A percentile compares a stretch with the other conserved stretches of the same genome.
phyloP scores from a whole-genome alignment of 2,797 vertebrate species.

The Anguilla obscura region DNA sequence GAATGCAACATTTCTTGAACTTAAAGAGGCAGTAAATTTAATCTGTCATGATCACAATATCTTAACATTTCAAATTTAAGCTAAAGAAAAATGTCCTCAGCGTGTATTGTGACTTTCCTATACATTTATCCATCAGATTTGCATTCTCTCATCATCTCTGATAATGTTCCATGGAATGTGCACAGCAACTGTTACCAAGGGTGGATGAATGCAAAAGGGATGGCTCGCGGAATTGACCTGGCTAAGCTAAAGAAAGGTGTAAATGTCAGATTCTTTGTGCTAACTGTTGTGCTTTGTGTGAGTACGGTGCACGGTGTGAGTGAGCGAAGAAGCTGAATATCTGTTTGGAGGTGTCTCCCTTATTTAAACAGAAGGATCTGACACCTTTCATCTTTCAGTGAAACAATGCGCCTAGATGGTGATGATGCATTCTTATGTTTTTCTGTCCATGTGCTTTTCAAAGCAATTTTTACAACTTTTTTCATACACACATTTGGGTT shows the following conservation, averaged over 20 bases:
- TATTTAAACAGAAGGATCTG: neutral
- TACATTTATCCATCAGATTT: neutral
- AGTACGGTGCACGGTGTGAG: neutral
- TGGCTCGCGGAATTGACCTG: neutral
- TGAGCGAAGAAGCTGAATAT: neutral
- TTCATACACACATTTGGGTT: neutral
- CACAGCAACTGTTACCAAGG: neutral
- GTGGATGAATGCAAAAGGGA: neutral
- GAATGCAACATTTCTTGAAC: neutral
- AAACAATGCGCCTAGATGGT: neutral
- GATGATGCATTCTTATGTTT: neutral
- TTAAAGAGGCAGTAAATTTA: neutral
- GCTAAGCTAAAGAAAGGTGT: neutral
- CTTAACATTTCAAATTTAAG: neutral
- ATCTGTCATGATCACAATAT: neutral
- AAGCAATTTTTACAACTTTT: neutral
- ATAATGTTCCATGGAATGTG: neutral
- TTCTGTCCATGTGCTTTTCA: neutral
- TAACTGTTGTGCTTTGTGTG: slow-evolving; percentile 10
- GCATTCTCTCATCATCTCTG: neutral
- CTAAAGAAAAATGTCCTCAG: neutral
- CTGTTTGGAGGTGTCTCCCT: neutral
- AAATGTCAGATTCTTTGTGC: slow-evolving; percentile 13
- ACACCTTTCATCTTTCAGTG: neutral
- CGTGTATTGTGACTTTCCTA: neutral